Percentiles rank a stretch among this genome's conserved stretches.
Conservation (phyloP, 1,140 invertebrate species). For the Phocides pigmalion region DNA sequence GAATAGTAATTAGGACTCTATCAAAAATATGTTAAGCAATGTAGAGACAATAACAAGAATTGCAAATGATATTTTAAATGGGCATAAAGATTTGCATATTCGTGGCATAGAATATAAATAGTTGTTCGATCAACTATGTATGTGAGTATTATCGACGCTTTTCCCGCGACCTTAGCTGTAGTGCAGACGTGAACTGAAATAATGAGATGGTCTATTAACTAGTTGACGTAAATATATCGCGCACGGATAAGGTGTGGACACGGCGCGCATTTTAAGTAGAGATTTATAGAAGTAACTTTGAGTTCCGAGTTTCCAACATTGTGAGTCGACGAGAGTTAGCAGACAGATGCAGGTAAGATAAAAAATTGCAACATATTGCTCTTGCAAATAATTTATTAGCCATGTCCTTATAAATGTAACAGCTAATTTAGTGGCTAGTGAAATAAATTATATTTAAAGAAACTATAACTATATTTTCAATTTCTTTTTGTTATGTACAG, state of each 20-base stretch:
- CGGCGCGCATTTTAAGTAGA: conserved; percentile 21
- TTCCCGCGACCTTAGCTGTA: conserved; percentile 72
- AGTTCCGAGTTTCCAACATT: not conserved
- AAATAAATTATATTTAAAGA: too few relatives aligned
- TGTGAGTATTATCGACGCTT: conserved; percentile 55
- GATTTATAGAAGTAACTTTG: not conserved
- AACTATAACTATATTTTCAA: too few relatives aligned
- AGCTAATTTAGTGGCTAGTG: too few relatives aligned
- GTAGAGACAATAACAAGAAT: conserved; percentile 22
- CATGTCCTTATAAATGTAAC: too few relatives aligned
- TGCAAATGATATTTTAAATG: conserved; percentile 29
- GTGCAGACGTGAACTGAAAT: conserved; percentile 68
- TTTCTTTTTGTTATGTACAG: too few relatives aligned
- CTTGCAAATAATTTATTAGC: too few relatives aligned
- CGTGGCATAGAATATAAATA: conserved; percentile 54
- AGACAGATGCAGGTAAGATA: too few relatives aligned
- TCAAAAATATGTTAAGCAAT: conserved; percentile 10
- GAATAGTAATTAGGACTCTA: not conserved
- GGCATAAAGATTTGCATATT: conserved; percentile 49
- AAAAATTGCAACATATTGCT: too few relatives aligned
- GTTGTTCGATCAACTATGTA: conserved; percentile 45
- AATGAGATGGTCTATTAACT: conserved; percentile 72
- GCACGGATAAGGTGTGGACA: conserved; percentile 40
- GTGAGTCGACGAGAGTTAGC: too few relatives aligned
- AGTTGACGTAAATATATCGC: conserved; percentile 71